These are phyloP conservation scores for Strigops habroptila DNA, from an alignment of 2,113 vertebrate genomes.

Conservation along the genomic window DNA sequence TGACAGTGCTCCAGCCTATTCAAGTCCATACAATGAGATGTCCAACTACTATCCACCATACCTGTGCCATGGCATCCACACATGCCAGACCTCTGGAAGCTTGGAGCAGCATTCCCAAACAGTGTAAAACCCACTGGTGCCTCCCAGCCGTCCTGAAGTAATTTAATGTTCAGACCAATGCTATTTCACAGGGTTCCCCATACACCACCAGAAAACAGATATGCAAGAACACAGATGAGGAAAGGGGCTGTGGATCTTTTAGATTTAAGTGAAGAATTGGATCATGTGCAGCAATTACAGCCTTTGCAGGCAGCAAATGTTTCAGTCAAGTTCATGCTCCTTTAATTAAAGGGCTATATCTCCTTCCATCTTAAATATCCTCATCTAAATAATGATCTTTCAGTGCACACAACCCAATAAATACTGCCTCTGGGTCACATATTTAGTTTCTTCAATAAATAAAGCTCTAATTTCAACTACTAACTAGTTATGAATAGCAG, in stretches of 20 bases:
- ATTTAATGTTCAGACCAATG: neutral
- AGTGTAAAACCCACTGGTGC: too few species aligned
- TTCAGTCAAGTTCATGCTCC: neutral
- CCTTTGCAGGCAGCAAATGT: conserved; percentile 11
- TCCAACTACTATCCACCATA: neutral
- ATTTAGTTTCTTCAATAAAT: conserved; percentile 19
- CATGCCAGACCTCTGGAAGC: neutral
- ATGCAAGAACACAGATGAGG: neutral
- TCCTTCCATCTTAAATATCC: neutral
- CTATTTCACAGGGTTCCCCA: neutral
- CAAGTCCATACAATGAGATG: neutral
- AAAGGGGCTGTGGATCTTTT: neutral
- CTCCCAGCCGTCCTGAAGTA: neutral
- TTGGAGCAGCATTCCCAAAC: neutral
- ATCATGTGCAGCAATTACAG: neutral
- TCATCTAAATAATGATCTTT: conserved; percentile 33
- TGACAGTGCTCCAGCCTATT: neutral
- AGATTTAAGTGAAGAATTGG: conserved; percentile 5
- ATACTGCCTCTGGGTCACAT: neutral
- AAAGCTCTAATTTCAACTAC: neutral
- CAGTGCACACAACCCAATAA: neutral
- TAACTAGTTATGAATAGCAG: neutral
- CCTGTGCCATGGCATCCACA: neutral
- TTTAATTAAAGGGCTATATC: conserved; percentile 18
- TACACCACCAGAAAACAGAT: neutral